A percentile compares a stretch with the other conserved stretches of the same genome.
Conservation (phyloP, 2,113 vertebrate genomes). For the Miniopterus natalensis region DNA sequence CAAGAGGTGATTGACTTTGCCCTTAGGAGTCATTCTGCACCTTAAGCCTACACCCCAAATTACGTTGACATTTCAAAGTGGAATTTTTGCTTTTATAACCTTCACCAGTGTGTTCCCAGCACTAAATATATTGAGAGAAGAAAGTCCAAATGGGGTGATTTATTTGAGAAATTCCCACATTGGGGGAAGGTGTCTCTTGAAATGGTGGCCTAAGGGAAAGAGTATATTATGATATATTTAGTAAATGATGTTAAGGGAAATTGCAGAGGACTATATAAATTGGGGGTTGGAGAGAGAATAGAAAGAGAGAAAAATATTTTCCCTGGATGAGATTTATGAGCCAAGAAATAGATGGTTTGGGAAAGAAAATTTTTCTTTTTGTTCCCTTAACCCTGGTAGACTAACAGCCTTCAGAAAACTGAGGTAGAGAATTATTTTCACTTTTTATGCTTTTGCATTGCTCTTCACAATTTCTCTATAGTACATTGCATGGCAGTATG, state of each 20-base stretch:
- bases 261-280: slow-evolving; percentile 66
- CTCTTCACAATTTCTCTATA: background rate
- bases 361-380: slow-evolving; percentile 39
- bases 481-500: background rate
- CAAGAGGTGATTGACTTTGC: slow-evolving; percentile 73
- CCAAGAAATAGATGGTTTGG: slow-evolving; percentile 63
- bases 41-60: slow-evolving; percentile 36
- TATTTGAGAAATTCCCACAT: slow-evolving; percentile 74
- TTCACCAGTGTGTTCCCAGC: slow-evolving; percentile 61
- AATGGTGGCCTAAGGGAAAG: slow-evolving; percentile 72
- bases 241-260: slow-evolving; percentile 68
- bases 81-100: slow-evolving; percentile 73
- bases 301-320: slow-evolving; percentile 71
- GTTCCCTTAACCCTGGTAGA: background rate
- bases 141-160: slow-evolving; percentile 73
- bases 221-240: slow-evolving; percentile 73
- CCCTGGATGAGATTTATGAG: slow-evolving; percentile 71
- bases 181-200: slow-evolving; percentile 71
- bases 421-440: slow-evolving; percentile 37
- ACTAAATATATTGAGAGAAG: slow-evolving; percentile 71
- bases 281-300: slow-evolving; percentile 17
- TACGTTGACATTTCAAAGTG: slow-evolving; percentile 71
- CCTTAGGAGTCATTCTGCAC: slow-evolving; percentile 68
- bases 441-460: background rate
- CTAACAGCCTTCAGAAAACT: slow-evolving; percentile 52